These are phyloP conservation scores for Eupithecia pulchellata DNA, from an alignment of 2,888 invertebrate genomes.

Conservation along the genomic window DNA sequence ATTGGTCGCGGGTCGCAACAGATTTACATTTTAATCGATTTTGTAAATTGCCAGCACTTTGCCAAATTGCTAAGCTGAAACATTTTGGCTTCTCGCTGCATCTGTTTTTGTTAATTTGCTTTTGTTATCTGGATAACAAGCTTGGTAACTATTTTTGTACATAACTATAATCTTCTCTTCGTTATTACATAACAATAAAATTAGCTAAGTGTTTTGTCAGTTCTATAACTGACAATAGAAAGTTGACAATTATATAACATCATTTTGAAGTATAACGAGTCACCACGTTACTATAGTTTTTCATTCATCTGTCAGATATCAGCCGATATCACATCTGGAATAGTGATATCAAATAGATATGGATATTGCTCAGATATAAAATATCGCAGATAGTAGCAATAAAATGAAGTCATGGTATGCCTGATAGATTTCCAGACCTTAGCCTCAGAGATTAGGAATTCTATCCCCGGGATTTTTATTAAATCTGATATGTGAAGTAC, in stretches of 20 bases:
- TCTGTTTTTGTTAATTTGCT: constrained; percentile 20
- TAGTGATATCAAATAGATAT: background rate
- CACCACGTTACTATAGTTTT: background rate
- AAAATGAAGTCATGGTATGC: constrained; percentile 32
- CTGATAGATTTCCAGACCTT: constrained; percentile 51
- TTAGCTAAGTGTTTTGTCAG: no score
- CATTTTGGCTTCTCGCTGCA: constrained; percentile 23
- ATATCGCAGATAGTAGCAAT: constrained; percentile 7
- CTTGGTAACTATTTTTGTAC: background rate
- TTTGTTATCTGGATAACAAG: constrained; percentile 11
- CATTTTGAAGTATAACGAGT: background rate
- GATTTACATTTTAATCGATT: constrained; percentile 49
- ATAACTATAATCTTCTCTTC: no score
- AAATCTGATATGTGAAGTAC: constrained; percentile 73
- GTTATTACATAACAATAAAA: no score
- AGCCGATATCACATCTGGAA: no score
- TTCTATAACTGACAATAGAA: background rate
- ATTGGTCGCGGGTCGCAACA: constrained; percentile 40
- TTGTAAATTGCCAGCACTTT: constrained; percentile 45
- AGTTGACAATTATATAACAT: background rate
- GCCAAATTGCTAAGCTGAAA: constrained; percentile 40
- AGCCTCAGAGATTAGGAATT: constrained; percentile 53
- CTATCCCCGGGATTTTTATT: constrained; percentile 65
- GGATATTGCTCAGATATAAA: background rate
- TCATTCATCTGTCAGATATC: no score